Conservation (phyloP, 1,140 invertebrate genomes). For the Dendrolimus punctatus region DNA sequence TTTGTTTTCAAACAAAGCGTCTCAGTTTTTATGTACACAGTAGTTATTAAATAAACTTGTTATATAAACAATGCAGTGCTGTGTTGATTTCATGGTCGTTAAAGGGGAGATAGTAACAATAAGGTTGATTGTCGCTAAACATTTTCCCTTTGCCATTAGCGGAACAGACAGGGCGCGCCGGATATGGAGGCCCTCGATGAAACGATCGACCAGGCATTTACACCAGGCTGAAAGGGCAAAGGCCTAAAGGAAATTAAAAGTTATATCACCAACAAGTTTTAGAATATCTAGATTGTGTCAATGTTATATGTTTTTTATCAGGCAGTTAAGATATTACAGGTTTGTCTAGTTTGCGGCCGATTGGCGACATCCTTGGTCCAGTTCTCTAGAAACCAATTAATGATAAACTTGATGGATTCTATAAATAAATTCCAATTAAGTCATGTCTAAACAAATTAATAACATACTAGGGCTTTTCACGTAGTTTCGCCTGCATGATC, state of each 20-base stretch:
- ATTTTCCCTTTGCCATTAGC: slow-evolving; percentile 39
- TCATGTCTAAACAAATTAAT: no score
- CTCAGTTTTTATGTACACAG: no score
- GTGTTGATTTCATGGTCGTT: background rate
- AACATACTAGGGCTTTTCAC: no score
- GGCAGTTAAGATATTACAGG: slow-evolving; percentile 6
- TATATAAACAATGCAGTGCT: background rate
- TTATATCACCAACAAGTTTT: background rate
- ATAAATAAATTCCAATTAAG: no score
- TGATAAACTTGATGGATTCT: background rate
- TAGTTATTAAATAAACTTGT: background rate
- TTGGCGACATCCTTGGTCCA: background rate
- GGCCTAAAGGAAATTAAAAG: background rate
- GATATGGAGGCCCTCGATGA: slow-evolving; percentile 26
- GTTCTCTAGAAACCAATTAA: background rate
- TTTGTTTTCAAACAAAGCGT: no score
- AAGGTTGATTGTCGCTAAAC: slow-evolving; percentile 21
- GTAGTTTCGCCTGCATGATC: no score
- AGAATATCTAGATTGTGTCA: background rate
- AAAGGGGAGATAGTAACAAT: slow-evolving; percentile 12
- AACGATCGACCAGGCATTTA: slow-evolving; percentile 1
- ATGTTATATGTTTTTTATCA: no score
- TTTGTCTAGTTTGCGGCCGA: slow-evolving; percentile 2
- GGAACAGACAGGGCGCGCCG: slow-evolving; percentile 45
- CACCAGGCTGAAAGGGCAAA: background rate